Conservation (phyloP, 1,140 invertebrate species). For the Zaprionus africanus region DNA sequence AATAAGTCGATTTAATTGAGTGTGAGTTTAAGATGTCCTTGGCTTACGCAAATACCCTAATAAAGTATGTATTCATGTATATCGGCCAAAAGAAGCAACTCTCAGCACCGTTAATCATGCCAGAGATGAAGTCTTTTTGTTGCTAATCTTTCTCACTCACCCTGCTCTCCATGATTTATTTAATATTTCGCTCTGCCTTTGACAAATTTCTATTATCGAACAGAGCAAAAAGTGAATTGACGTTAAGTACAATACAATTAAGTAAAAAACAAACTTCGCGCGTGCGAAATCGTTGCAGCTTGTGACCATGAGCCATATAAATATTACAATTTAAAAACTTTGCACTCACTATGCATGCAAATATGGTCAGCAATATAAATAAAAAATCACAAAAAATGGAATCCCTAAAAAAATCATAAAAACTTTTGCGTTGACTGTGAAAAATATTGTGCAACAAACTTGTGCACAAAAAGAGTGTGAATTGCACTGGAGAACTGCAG, state of each 20-base stretch:
- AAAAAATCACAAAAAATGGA: neutral
- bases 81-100: slow-evolving; percentile 31
- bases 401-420: slow-evolving; percentile 32
- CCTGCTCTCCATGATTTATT: neutral
- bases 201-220: neutral
- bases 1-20: slow-evolving; percentile 80
- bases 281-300: slow-evolving; percentile 37
- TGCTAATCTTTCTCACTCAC: neutral
- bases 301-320: slow-evolving; percentile 65
- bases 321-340: slow-evolving; percentile 66
- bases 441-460: slow-evolving; percentile 61
- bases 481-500: slow-evolving; percentile 32
- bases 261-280: slow-evolving; percentile 48
- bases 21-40: slow-evolving; percentile 56
- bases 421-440: slow-evolving; percentile 61
- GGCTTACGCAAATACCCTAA: slow-evolving; percentile 32
- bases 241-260: slow-evolving; percentile 42
- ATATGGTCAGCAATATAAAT: slow-evolving; percentile 22
- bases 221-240: slow-evolving; percentile 10
- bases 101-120: slow-evolving; percentile 44
- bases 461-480: slow-evolving; percentile 45
- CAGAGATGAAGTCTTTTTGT: neutral
- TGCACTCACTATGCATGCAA: slow-evolving; percentile 25
- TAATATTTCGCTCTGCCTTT: slow-evolving; percentile 6
- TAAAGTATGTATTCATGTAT: slow-evolving; percentile 1